A percentile compares a stretch with the other conserved stretches of the same genome.
These are phyloP conservation scores for Pteronotus mesoamericanus DNA, from an alignment of 2,797 vertebrate species.

Conservation along the genomic window DNA sequence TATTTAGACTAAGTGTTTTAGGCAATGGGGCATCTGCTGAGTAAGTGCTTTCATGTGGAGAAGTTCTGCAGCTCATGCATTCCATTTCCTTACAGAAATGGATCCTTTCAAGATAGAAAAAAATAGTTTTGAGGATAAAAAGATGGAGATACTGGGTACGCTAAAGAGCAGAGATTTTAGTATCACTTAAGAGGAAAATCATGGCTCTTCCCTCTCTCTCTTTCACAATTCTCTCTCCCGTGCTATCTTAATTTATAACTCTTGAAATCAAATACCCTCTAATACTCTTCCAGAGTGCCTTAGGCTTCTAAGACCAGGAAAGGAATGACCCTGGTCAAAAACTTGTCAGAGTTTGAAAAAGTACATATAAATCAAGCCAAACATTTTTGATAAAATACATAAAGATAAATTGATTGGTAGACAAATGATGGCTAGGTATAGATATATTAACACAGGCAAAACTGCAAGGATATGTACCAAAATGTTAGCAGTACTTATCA, in stretches of 20 bases:
- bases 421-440: background rate
- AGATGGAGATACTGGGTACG: background rate
- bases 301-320: background rate
- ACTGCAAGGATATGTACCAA: background rate
- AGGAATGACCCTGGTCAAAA: background rate
- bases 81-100: background rate
- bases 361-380: conserved; percentile 25
- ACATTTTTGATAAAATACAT: background rate
- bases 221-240: background rate
- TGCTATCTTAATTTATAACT: background rate
- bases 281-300: background rate
- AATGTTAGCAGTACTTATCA: background rate
- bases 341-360: conserved; percentile 40
- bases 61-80: background rate
- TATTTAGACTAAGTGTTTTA: conserved; percentile 40
- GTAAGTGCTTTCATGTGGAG: background rate
- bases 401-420: background rate
- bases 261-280: background rate
- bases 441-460: background rate
- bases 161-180: background rate
- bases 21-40: background rate
- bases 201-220: background rate
- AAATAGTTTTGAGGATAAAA: background rate
- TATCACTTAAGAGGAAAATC: background rate
- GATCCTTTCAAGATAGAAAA: background rate